Base-by-base conservation (phyloP, 2,888 invertebrate species). In the Omphaloscelis lunosa region DNA sequence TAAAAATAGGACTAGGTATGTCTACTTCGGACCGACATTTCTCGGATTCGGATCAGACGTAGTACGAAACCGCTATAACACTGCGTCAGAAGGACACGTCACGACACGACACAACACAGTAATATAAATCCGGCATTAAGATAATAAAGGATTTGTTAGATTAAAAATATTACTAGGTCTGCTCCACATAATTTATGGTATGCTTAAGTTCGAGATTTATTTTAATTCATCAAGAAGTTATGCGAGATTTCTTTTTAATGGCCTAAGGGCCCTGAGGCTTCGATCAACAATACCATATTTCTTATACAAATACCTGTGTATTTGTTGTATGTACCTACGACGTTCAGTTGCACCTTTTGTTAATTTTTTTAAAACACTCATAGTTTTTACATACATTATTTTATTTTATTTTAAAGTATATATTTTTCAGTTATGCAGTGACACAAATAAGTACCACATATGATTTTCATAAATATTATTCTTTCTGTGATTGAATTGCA, bases 141-240 rank as follows among this genome's bases (percentile, higher is more conserved):
- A 83, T 69, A 69, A 69, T 65, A 65, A 66, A 69, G 39, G 65
- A 78, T 83, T 83, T 70, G 29, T 34, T 27, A 66, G 79, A 78
- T 80, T 78, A 82, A 39, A 75, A 41, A 67, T 56, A 67, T 23
- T 23, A 63, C 23, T 63, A 59, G 17, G 20, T 68, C 41, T 27
- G 51, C 17, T 61, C 17, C n/a, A 20, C 5, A 66, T 58, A 34
- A 70, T 79, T 79, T 70, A 83, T 70, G 23, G 34, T 56, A 66
- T 34, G 65, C 63, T 80, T 66, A 53, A 17, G 23, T 83, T 56
- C 15, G 56, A 59, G 63, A 83, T 79, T 76, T 79, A 61, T 82
- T 58, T 81, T 9, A 48, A 58, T 63, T 20, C 29, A 39, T 79
- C n/a, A 61, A 51, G 15, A 63, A 62, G 34, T 11, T 51, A n/a